Percentiles rank a stretch among this genome's conserved stretches.
These are phyloP conservation scores for Auanema freiburgensis DNA, from an alignment of 2,888 invertebrate genomes.

Conservation along the genomic window DNA sequence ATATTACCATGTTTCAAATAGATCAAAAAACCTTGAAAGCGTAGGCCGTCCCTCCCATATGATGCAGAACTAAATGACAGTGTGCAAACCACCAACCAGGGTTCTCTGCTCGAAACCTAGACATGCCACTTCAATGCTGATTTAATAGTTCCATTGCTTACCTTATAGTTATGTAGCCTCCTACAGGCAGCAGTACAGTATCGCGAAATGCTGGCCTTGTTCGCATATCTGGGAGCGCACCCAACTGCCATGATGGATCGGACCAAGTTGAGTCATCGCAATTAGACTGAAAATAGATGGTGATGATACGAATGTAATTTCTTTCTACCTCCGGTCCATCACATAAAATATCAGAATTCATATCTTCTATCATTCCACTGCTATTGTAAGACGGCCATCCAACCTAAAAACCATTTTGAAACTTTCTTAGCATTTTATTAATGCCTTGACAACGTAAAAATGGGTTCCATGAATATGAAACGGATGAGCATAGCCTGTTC, in stretches of 20 bases:
- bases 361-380: conserved; percentile 41
- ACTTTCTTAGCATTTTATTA: neutral
- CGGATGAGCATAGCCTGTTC: conserved; percentile 55
- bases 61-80: conserved; percentile 59
- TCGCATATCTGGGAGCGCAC: no score
- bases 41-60: conserved; percentile 63
- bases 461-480: conserved; percentile 60
- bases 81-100: conserved; percentile 64
- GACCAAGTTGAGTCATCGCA: no score
- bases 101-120: conserved; percentile 62
- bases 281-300: no score
- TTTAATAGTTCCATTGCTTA: conserved; percentile 11
- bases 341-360: conserved; percentile 51
- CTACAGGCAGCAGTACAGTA: conserved; percentile 63
- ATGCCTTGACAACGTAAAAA: conserved; percentile 56
- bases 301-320: neutral
- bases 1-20: neutral
- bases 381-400: conserved; percentile 53
- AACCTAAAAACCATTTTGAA: conserved; percentile 20
- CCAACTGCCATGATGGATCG: no score
- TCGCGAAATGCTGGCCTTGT: conserved; percentile 30
- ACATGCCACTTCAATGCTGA: no score
- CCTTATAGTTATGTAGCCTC: conserved; percentile 63
- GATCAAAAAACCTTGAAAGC: conserved; percentile 34
- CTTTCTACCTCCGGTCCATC: conserved; percentile 25